Evolutionary conservation across 2,888 invertebrate genomes (phyloP), one percentile per base, ranked within the genome.

Genomic region (Beris morrisii): DNA sequence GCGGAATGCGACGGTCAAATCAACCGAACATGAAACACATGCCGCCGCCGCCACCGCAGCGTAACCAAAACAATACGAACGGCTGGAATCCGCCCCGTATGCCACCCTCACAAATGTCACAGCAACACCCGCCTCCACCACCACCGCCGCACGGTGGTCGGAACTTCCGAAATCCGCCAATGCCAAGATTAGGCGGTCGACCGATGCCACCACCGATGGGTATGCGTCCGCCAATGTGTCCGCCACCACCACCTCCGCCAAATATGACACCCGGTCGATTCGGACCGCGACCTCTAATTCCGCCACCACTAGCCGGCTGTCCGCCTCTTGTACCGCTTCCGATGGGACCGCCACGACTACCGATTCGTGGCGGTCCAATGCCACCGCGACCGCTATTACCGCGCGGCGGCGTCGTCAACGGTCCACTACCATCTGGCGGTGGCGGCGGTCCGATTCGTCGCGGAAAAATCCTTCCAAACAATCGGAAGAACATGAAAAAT

Each of bases 141-240:
- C 44, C 55, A 32, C 65, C 65, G 4, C 65, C 65, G 4, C 70
- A 68, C 63, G 67, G 69, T 50, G 59, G 68, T 44, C 64, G 74
- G 72, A 70, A 69, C 45, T 68, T 68, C 31, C 65, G 71, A 12
- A 70, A 67, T 55, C 68, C 53, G 28, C 76, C 74, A 44, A 73
- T 71, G 11, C 73, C 64, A 5, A 66, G 72, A 70, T 50, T 61
- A 50, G 45, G 52, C 3, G 66, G 55, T 6, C 72, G 74, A 43
- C 74, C 73, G 6, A 72, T 72, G 0, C 74, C 73, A n/a, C 73
- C 72, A 43, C 69, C 69, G 22, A 65, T 66, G 38, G 64, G 61
- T 9, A 77, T 76, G 58, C 73, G 78, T 71, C 73, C 75, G 3
- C 68, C 70, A 54, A 69, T 68, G 79, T 77, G 82, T 78, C 81